phyloP scores from a whole-genome alignment of 37 sponge, comb jelly and placozoan species.

The Dysidea cf. avara region DNA sequence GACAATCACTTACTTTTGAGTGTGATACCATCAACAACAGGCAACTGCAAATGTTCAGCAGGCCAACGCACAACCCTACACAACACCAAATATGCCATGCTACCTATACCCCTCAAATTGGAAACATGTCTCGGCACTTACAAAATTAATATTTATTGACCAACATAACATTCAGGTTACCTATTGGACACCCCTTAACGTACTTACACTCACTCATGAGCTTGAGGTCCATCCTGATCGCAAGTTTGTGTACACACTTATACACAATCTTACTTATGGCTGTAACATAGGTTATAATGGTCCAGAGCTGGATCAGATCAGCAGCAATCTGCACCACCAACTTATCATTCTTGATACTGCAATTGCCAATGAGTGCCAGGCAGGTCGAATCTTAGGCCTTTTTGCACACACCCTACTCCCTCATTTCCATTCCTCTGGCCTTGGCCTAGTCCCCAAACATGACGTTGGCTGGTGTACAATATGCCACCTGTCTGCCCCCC shows the following conservation, averaged over 20 bases:
- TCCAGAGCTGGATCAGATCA: slow-evolving; percentile 1
- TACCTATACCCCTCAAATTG: too few species aligned
- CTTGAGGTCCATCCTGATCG: slow-evolving; percentile 22
- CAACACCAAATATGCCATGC: too few species aligned
- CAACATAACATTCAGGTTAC: too few species aligned
- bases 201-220: slow-evolving; percentile 8
- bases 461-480: slow-evolving; percentile 34
- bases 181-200: too few species aligned
- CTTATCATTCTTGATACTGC: slow-evolving; percentile 6
- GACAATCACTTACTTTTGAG: too few species aligned
- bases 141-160: too few species aligned
- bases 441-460: slow-evolving; percentile 50
- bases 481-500: slow-evolving; percentile 36
- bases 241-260: slow-evolving; percentile 12
- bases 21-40: too few species aligned
- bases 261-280: slow-evolving; percentile 8
- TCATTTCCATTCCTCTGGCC: slow-evolving; percentile 15
- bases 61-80: too few species aligned
- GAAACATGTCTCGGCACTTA: too few species aligned
- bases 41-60: too few species aligned
- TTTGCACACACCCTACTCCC: slow-evolving; percentile 2
- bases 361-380: slow-evolving; percentile 13
- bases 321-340: slow-evolving; percentile 14
- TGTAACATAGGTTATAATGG: slow-evolving; percentile 24
- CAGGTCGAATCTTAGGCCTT: slow-evolving; percentile 27